A percentile compares a stretch with the other conserved stretches of the same genome.
phyloP scores from a whole-genome alignment of 2,888 invertebrate genomes.

The Drymonia ruficornis region DNA sequence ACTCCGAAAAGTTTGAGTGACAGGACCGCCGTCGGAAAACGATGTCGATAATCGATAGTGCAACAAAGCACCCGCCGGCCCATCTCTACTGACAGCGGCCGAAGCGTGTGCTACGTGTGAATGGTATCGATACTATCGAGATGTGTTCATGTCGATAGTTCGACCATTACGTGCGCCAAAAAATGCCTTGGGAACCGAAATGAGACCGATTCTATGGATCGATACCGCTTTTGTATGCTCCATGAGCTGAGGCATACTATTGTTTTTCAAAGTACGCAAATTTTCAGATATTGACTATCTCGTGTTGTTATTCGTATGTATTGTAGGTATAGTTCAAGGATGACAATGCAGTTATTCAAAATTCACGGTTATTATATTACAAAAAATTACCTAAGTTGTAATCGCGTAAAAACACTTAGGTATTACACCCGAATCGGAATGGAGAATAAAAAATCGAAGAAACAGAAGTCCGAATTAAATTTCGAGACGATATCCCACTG shows the following conservation, averaged over 20 bases:
- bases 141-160: constrained; percentile 71
- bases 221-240: constrained; percentile 35
- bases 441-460: not conserved
- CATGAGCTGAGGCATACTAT: constrained; percentile 22
- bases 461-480: constrained; percentile 3
- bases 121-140: constrained; percentile 81
- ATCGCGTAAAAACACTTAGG: constrained; percentile 1
- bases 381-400: not conserved
- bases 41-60: constrained; percentile 76
- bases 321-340: not conserved
- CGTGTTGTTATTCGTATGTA: not conserved
- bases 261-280: constrained; percentile 8
- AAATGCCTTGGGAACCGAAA: constrained; percentile 64
- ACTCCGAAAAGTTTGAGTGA: constrained; percentile 78
- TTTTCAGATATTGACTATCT: not conserved
- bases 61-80: constrained; percentile 77
- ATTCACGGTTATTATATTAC: not conserved
- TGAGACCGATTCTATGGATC: constrained; percentile 58
- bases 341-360: not conserved
- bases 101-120: constrained; percentile 83
- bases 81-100: constrained; percentile 75
- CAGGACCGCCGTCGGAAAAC: constrained; percentile 81
- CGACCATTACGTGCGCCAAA: constrained; percentile 72
- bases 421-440: not conserved
- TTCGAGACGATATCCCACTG: constrained; percentile 7